Percentiles rank a stretch among this genome's conserved stretches.
Evolutionary conservation across 1,140 invertebrate species (phyloP).

Genomic region (Hydropsyche tenuis): DNA sequence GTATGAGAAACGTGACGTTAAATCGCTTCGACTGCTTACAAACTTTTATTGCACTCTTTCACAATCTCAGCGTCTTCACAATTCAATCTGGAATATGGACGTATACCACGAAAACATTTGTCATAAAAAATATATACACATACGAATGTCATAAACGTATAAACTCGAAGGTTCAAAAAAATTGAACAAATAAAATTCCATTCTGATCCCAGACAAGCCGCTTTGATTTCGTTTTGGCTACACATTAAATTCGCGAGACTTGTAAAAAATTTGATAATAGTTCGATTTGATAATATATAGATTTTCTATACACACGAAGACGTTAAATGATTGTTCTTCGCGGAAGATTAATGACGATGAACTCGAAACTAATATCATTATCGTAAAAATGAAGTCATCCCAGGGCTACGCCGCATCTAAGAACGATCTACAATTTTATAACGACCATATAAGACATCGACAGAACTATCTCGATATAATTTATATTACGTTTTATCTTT

Average conservation of each 20-base stretch:
- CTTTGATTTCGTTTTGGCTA: too few species aligned
- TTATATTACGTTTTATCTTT: not conserved
- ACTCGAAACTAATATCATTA: slow-evolving; percentile 22
- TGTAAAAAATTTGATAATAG: too few species aligned
- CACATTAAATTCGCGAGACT: too few species aligned
- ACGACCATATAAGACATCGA: slow-evolving; percentile 22
- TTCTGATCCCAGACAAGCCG: too few species aligned
- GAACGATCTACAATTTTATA: slow-evolving; percentile 36
- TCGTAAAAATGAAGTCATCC: slow-evolving; percentile 38
- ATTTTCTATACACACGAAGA: not conserved
- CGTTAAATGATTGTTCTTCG: slow-evolving; percentile 6
- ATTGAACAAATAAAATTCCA: too few species aligned
- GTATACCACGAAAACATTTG: not conserved
- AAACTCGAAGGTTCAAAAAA: not conserved
- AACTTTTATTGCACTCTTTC: slow-evolving; percentile 25
- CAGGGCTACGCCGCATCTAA: slow-evolving; percentile 20
- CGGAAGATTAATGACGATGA: slow-evolving; percentile 22
- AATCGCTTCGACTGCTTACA: slow-evolving; percentile 17
- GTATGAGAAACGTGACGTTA: slow-evolving; percentile 30
- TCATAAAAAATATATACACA: not conserved
- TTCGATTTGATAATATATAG: too few species aligned
- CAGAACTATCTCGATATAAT: slow-evolving; percentile 10
- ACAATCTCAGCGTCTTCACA: slow-evolving; percentile 3
- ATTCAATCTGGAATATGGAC: slow-evolving; percentile 20
- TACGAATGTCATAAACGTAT: not conserved